A percentile compares a stretch with the other conserved stretches of the same genome.
phyloP scores from a whole-genome alignment of 2,797 vertebrate species.

The Selene dorsalis region DNA sequence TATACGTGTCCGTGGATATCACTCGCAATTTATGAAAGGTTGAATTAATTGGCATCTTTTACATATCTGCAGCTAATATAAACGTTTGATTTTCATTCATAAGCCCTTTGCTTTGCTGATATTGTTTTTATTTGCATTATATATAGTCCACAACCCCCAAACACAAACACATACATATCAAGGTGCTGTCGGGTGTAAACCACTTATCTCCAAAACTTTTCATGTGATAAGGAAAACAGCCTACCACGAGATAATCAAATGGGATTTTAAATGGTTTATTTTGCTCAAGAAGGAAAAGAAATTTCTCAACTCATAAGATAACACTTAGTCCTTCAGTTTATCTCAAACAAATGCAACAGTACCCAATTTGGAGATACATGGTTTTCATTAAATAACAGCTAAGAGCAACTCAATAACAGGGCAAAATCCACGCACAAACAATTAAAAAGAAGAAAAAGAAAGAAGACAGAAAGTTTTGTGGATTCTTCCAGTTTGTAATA shows the following conservation, averaged over 20 bases:
- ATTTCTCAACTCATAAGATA: not conserved
- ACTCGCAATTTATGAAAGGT: conserved; percentile 27
- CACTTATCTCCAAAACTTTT: not conserved
- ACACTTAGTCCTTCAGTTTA: not conserved
- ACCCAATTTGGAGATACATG: not conserved
- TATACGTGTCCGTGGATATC: conserved; percentile 1
- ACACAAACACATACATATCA: not conserved
- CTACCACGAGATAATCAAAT: not conserved
- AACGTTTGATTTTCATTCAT: conserved; percentile 28
- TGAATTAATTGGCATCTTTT: conserved; percentile 42
- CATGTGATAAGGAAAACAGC: not conserved
- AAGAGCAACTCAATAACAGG: not conserved
- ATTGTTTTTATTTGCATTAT: not conserved
- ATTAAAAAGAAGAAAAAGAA: not conserved
- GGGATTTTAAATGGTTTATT: not conserved
- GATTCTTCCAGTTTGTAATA: not conserved
- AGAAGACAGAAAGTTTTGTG: not conserved
- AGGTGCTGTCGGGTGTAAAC: not conserved
- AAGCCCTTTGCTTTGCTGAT: not conserved
- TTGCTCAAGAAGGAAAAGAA: not conserved
- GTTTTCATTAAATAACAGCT: not conserved
- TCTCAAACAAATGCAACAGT: not conserved
- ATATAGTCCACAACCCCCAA: not conserved
- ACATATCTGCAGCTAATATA: conserved; percentile 24
- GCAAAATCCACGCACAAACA: not conserved